Conservation (phyloP, 2,888 invertebrate genomes). For the Tholera decimalis region DNA sequence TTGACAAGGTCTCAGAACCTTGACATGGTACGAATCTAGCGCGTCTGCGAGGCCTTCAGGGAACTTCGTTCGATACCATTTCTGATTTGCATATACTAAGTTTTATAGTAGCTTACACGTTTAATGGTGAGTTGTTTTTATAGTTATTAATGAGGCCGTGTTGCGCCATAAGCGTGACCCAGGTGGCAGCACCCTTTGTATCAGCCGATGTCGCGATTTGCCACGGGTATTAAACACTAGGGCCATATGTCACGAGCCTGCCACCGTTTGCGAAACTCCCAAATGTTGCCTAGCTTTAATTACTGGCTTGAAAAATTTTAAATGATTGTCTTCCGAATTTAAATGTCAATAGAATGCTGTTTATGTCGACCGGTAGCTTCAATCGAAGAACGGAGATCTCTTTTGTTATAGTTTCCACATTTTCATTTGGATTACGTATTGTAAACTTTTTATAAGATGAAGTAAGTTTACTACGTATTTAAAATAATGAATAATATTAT, state of each 20-base stretch:
- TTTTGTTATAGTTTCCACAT: slow-evolving; percentile 9
- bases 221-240: slow-evolving; percentile 71
- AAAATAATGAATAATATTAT: slow-evolving; percentile 7
- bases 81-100: slow-evolving; percentile 60
- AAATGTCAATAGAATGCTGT: slow-evolving; percentile 50
- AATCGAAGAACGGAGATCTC: background rate
- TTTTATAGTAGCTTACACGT: slow-evolving; percentile 44
- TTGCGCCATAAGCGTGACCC: slow-evolving; percentile 75
- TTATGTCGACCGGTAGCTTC: slow-evolving; percentile 22
- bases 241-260: slow-evolving; percentile 64
- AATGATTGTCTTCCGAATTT: slow-evolving; percentile 47
- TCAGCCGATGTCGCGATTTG: slow-evolving; percentile 69
- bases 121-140: slow-evolving; percentile 66
- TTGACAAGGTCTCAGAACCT: slow-evolving; percentile 59
- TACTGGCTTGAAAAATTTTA: slow-evolving; percentile 31
- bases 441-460: background rate
- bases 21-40: slow-evolving; percentile 59
- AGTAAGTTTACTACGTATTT: slow-evolving; percentile 1
- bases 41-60: slow-evolving; percentile 54
- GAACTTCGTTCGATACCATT: slow-evolving; percentile 58
- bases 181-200: slow-evolving; percentile 72
- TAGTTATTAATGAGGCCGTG: slow-evolving; percentile 70
- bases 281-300: slow-evolving; percentile 54
- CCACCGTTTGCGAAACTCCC: slow-evolving; percentile 60
- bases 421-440: background rate